phyloP scores from a whole-genome alignment of 2,888 invertebrate species.

The Plagodis pulveraria region DNA sequence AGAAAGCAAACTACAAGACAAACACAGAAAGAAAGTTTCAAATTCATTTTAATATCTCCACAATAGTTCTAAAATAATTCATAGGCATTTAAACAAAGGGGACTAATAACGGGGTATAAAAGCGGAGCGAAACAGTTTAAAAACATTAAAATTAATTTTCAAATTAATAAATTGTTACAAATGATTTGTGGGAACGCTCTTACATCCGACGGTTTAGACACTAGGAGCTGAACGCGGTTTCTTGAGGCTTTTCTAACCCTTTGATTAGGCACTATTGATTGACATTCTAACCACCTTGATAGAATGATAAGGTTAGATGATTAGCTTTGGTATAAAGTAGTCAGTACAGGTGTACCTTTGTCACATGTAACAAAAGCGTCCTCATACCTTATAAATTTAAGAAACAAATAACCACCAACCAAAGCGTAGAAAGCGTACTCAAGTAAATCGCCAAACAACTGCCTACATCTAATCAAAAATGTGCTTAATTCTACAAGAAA shows the following conservation, averaged over 20 bases:
- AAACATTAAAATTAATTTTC: slow-evolving; percentile 39
- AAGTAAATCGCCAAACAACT: slow-evolving; percentile 3
- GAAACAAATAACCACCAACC: background rate
- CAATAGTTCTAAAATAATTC: slow-evolving; percentile 78
- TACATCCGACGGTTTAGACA: slow-evolving; percentile 28
- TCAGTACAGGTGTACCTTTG: too few species aligned
- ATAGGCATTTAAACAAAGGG: slow-evolving; percentile 67
- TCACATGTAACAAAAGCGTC: too few species aligned
- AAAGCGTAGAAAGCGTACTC: background rate
- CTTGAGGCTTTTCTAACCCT: slow-evolving; percentile 5
- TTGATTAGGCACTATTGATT: background rate
- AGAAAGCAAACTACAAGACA: slow-evolving; percentile 66
- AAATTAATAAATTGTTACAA: slow-evolving; percentile 38
- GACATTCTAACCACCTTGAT: too few species aligned
- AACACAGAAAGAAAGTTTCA: slow-evolving; percentile 77
- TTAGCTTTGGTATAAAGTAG: too few species aligned
- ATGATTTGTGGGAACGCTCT: slow-evolving; percentile 25
- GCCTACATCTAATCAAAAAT: slow-evolving; percentile 44
- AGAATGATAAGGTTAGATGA: too few species aligned
- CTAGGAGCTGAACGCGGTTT: slow-evolving; percentile 6
- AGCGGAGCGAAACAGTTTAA: slow-evolving; percentile 47
- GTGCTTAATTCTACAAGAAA: slow-evolving; percentile 65
- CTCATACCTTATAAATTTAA: too few species aligned
- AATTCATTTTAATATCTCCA: slow-evolving; percentile 83
- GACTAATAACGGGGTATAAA: slow-evolving; percentile 59